Evolutionary conservation across 2,113 vertebrate species (phyloP), one percentile per base, ranked within the genome.

Genomic region (Sprattus sprattus): DNA sequence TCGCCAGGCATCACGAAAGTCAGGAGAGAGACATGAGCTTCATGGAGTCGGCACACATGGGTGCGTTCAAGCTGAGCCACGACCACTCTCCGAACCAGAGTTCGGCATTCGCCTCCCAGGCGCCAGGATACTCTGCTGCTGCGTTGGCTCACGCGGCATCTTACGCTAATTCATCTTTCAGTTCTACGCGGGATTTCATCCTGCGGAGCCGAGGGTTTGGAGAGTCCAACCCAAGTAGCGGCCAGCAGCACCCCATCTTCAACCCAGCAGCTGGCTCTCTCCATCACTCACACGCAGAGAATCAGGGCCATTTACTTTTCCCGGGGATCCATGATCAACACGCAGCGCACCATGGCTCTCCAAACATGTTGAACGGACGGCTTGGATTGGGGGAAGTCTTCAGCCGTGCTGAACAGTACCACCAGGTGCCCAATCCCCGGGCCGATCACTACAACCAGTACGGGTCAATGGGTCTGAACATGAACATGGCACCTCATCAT

Each of bases 281-380:
- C 45, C 95, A 96, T 84, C 96, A 96, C 80, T 93, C 96, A 45
- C 96, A 96, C 85, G 94, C 95, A 87, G 96, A 97, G 91, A 92
- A 95, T 81, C 96, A 97, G 92, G 92, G 96, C 86, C 96, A 97
- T 89, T 94, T 97, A 32, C 95, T 97, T 6, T 97, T 97, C 92
- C 96, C 97, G 3, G 95, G 96, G 32, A 96, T 97, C 88, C 96
- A 96, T n/a, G 97, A 97, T 39, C 97, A 97, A 91, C 96, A 97
- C 57, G 94, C 94, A 46, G 93, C 95, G 45, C 82, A 87, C 25
- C 96, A 95, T 85, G 90, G 94, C 82, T 94, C 95, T 4, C 95
- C 96, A 82, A 96, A 96, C 89, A 94, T 96, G 84, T 95, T 97
- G 88, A 96, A 96, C 85, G 96, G 96, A 94, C 94, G 96, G 25